Percentiles rank a stretch among this genome's conserved stretches.
Conservation (phyloP, 2,888 invertebrate genomes). For the Tanytarsus gracilentus region DNA sequence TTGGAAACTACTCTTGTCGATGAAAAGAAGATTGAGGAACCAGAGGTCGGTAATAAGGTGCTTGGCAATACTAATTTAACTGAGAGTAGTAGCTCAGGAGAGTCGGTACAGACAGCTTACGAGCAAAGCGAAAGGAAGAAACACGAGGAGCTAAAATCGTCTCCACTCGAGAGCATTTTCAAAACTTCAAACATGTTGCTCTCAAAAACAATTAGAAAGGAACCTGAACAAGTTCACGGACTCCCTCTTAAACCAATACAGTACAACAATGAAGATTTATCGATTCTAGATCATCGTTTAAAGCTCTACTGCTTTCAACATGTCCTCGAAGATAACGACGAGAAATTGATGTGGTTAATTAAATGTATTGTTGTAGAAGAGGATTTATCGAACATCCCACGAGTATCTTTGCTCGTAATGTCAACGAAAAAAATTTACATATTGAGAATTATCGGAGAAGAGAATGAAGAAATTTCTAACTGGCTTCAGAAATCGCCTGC, state of each 20-base stretch:
- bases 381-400: slow-evolving; percentile 36
- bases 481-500: slow-evolving; percentile 47
- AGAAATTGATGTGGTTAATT: slow-evolving; percentile 47
- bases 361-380: slow-evolving; percentile 45
- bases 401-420: slow-evolving; percentile 46
- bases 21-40: neutral
- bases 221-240: slow-evolving; percentile 29
- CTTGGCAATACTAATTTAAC: slow-evolving; percentile 44
- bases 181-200: slow-evolving; percentile 45
- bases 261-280: slow-evolving; percentile 49
- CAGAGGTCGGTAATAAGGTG: neutral
- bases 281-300: slow-evolving; percentile 50
- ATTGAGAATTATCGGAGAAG: slow-evolving; percentile 44
- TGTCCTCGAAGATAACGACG: slow-evolving; percentile 48
- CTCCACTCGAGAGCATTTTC: slow-evolving; percentile 39
- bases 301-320: slow-evolving; percentile 49
- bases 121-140: slow-evolving; percentile 37
- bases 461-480: slow-evolving; percentile 47
- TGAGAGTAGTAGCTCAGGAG: slow-evolving; percentile 55
- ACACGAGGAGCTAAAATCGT: neutral
- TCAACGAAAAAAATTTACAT: slow-evolving; percentile 48
- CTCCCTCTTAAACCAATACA: slow-evolving; percentile 38
- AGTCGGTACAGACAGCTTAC: slow-evolving; percentile 53
- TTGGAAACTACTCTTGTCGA: neutral
- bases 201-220: slow-evolving; percentile 38